phyloP scores from a whole-genome alignment of 2,797 vertebrate species.

The Odontamblyopus lacepedii region DNA sequence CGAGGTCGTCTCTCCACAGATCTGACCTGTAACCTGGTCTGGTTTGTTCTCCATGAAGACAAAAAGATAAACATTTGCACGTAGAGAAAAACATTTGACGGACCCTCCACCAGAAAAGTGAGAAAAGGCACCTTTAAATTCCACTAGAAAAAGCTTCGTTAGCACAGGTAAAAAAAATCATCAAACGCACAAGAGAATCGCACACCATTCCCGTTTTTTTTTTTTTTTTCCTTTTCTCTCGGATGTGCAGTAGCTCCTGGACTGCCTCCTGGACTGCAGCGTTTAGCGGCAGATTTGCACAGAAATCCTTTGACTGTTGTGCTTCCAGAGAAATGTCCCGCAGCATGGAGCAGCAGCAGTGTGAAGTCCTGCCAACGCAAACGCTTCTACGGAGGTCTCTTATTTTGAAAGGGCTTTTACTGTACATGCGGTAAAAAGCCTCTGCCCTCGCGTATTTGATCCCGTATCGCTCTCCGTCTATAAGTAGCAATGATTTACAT shows the following conservation, averaged over 20 bases:
- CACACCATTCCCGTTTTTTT: neutral
- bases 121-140: no score
- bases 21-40: no score
- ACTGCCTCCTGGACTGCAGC: constrained; percentile 30
- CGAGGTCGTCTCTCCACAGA: no score
- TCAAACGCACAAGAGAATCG: neutral
- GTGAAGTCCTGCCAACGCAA: constrained; percentile 43
- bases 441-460: constrained; percentile 34
- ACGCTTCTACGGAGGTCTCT: constrained; percentile 26
- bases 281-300: constrained; percentile 45
- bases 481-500: constrained; percentile 30
- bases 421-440: constrained; percentile 32
- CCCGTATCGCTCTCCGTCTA: constrained; percentile 19
- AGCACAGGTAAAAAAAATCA: neutral
- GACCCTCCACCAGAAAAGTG: no score
- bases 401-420: constrained; percentile 38
- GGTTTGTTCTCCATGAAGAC: no score
- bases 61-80: no score
- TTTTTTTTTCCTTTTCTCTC: neutral
- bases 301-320: constrained; percentile 43
- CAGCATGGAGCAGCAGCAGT: constrained; percentile 23
- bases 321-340: constrained; percentile 46
- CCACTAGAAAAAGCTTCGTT: no score
- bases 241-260: constrained; percentile 16
- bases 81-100: no score